A percentile compares a stretch with the other conserved stretches of the same genome.
phyloP scores from a whole-genome alignment of 2,797 vertebrate genomes.

The Enteromius viviparus region DNA sequence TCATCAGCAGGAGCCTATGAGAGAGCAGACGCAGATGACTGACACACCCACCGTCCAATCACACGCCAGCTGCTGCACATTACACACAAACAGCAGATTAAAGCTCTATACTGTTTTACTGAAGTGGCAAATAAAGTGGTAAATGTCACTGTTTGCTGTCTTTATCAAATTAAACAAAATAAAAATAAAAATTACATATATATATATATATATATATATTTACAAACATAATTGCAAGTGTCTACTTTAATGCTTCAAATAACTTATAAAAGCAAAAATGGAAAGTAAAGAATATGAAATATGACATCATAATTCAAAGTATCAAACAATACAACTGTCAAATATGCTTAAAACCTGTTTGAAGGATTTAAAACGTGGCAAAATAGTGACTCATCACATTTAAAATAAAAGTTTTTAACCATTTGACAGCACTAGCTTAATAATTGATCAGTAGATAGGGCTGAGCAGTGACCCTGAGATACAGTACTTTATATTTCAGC shows the following conservation, averaged over 20 bases:
- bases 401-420: too few species aligned
- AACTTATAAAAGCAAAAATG: too few species aligned
- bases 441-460: not conserved
- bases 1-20: conserved; percentile 94
- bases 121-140: not conserved
- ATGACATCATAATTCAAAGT: not conserved
- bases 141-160: not conserved
- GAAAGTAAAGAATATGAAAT: not conserved
- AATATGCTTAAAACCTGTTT: not conserved
- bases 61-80: not conserved
- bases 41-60: not conserved
- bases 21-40: conserved; percentile 26
- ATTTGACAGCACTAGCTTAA: not conserved
- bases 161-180: too few species aligned
- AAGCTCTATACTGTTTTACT: not conserved
- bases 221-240: too few species aligned
- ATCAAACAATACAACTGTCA: not conserved
- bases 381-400: too few species aligned
- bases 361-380: not conserved
- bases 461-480: not conserved
- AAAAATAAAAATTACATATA: too few species aligned
- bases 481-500: not conserved
- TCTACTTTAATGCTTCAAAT: too few species aligned
- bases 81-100: not conserved
- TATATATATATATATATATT: too few species aligned